These are phyloP conservation scores for Zoanthus sansibaricus DNA, from an alignment of 92 coral and sea anemone species.

Conservation along the genomic window DNA sequence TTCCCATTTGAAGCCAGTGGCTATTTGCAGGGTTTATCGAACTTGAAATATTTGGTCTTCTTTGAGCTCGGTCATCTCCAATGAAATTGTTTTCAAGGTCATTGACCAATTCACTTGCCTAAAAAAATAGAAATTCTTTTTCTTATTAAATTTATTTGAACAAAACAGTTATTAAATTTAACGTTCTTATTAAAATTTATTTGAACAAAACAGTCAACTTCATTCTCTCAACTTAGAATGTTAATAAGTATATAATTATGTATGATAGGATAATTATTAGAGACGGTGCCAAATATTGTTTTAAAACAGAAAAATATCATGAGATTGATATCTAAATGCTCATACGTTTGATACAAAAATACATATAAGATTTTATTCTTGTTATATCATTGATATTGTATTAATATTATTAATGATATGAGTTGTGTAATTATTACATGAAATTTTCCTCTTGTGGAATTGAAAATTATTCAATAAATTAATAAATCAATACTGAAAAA, in stretches of 20 bases:
- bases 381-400: constrained; percentile 4
- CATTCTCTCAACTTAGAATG: constrained; percentile 3
- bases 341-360: neutral
- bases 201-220: constrained; percentile 4
- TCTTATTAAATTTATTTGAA: constrained; percentile 15
- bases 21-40: constrained; percentile 47
- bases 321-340: neutral
- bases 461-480: neutral
- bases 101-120: constrained; percentile 43
- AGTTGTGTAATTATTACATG: neutral
- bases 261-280: neutral
- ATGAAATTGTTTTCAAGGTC: constrained; percentile 42
- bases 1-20: constrained; percentile 53
- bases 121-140: constrained; percentile 27
- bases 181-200: neutral
- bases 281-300: constrained; percentile 1
- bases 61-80: constrained; percentile 40
- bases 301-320: constrained; percentile 6
- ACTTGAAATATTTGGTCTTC: constrained; percentile 58
- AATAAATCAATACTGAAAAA: constrained; percentile 28
- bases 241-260: constrained; percentile 4
- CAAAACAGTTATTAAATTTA: constrained; percentile 5
- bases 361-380: neutral
- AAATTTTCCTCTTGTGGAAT: neutral
- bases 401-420: neutral